phyloP scores from a whole-genome alignment of 2,797 vertebrate species.

The Cephalopachus bancanus region DNA sequence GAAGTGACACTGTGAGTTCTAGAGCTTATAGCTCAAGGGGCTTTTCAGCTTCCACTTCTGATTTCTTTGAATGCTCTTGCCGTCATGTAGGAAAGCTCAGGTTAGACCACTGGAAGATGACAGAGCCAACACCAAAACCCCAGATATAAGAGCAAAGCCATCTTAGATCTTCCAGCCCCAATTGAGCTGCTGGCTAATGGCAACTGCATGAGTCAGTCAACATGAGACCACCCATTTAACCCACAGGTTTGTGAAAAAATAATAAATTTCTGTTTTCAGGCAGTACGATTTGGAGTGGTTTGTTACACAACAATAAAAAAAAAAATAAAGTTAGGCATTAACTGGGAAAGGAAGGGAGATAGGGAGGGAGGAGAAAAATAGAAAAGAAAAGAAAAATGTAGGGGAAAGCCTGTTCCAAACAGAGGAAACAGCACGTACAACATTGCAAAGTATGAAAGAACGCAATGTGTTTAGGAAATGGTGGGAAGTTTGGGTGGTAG shows the following conservation, averaged over 20 bases:
- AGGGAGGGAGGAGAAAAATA: not conserved
- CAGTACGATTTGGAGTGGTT: not conserved
- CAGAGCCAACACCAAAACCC: not conserved
- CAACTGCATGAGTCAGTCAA: not conserved
- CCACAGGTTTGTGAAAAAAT: conserved; percentile 14
- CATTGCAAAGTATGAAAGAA: not conserved
- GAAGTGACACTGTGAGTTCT: conserved; percentile 32
- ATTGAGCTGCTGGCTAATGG: not conserved
- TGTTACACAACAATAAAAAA: not conserved
- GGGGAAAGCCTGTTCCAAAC: not conserved
- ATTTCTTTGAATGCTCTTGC: not conserved
- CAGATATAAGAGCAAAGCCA: not conserved
- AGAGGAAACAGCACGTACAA: not conserved
- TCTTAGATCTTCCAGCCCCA: not conserved
- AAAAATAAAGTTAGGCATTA: conserved; percentile 39
- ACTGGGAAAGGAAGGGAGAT: not conserved
- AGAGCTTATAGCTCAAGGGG: not conserved
- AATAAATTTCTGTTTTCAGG: not conserved
- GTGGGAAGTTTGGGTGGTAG: not conserved
- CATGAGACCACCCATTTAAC: not conserved
- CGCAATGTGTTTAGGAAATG: not conserved
- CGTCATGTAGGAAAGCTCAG: not conserved
- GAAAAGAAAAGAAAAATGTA: not conserved
- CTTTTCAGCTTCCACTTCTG: not conserved
- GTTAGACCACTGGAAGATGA: not conserved